These are phyloP conservation scores for Drosophila anceps DNA, from an alignment of 2,888 invertebrate genomes.

Conservation along the genomic window DNA sequence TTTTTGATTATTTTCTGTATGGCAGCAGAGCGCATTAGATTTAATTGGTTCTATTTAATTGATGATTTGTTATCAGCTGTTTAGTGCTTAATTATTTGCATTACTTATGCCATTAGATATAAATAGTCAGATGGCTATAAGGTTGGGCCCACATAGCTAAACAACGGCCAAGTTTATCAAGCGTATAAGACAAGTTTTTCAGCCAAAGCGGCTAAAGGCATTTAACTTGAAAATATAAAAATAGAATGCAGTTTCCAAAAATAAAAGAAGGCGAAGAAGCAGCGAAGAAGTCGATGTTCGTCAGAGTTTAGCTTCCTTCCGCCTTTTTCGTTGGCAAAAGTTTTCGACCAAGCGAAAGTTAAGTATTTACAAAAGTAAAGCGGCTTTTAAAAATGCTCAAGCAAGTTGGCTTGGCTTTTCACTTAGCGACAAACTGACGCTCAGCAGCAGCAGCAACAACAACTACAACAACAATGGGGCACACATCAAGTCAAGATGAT, in stretches of 20 bases:
- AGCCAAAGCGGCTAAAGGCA: slow-evolving; percentile 71
- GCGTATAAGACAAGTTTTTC: slow-evolving; percentile 53
- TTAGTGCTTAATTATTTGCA: slow-evolving; percentile 71
- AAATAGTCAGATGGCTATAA: background rate
- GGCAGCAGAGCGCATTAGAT: slow-evolving; percentile 52
- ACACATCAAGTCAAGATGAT: slow-evolving; percentile 66
- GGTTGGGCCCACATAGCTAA: slow-evolving; percentile 7
- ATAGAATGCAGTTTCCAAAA: slow-evolving; percentile 21
- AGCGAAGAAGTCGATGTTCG: slow-evolving; percentile 40
- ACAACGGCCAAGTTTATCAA: slow-evolving; percentile 34
- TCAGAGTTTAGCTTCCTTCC: slow-evolving; percentile 29
- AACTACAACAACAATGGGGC: slow-evolving; percentile 23
- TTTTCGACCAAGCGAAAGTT: slow-evolving; percentile 61
- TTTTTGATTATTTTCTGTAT: slow-evolving; percentile 32
- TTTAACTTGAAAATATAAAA: slow-evolving; percentile 45
- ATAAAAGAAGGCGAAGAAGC: background rate
- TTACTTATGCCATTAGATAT: slow-evolving; percentile 45
- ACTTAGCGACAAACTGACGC: slow-evolving; percentile 61
- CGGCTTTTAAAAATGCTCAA: slow-evolving; percentile 75
- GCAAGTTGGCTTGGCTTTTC: slow-evolving; percentile 68
- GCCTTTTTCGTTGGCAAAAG: slow-evolving; percentile 48
- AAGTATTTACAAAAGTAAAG: slow-evolving; percentile 68
- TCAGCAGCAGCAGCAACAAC: slow-evolving; percentile 12
- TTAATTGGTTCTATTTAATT: slow-evolving; percentile 75
- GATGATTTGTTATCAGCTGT: slow-evolving; percentile 76